A percentile compares a stretch with the other conserved stretches of the same genome.
phyloP scores from a whole-genome alignment of 2,888 invertebrate species.

The Microctonus aethiopoides region DNA sequence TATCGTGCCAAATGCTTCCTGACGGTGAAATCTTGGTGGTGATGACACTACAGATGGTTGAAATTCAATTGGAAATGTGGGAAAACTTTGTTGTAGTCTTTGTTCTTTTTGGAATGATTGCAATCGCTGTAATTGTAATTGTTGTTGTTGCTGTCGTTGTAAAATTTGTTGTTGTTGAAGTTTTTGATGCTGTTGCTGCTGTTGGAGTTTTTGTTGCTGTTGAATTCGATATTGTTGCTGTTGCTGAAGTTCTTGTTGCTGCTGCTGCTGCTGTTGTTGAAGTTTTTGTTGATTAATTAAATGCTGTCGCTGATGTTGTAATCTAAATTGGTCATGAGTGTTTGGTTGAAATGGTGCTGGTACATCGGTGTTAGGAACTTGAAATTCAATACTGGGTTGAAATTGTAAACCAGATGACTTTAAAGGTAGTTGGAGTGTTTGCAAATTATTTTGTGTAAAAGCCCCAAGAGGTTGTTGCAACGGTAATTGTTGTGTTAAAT shows the following conservation, averaged over 20 bases:
- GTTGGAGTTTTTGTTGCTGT: slow-evolving; percentile 61
- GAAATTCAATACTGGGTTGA: slow-evolving; percentile 59
- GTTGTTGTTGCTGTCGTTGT: not conserved
- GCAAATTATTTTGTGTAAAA: slow-evolving; percentile 43
- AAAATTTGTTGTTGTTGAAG: slow-evolving; percentile 39
- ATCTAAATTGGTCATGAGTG: slow-evolving; percentile 49
- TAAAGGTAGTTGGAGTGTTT: slow-evolving; percentile 48
- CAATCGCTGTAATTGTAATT: slow-evolving; percentile 37
- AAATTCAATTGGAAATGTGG: slow-evolving; percentile 53
- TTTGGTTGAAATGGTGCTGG: slow-evolving; percentile 52
- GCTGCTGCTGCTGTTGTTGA: slow-evolving; percentile 28
- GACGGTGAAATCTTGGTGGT: slow-evolving; percentile 60
- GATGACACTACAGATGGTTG: slow-evolving; percentile 63
- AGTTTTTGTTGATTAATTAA: slow-evolving; percentile 53
- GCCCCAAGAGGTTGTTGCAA: slow-evolving; percentile 43
- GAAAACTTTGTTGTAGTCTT: slow-evolving; percentile 60
- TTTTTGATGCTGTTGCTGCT: slow-evolving; percentile 31
- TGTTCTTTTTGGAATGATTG: slow-evolving; percentile 56
- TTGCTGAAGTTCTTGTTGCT: not conserved
- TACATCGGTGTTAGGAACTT: slow-evolving; percentile 53
- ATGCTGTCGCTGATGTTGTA: slow-evolving; percentile 45
- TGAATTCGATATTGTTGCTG: slow-evolving; percentile 47
- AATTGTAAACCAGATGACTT: slow-evolving; percentile 51
- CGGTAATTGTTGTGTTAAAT: slow-evolving; percentile 40
- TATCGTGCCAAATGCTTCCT: slow-evolving; percentile 62